Base-by-base conservation (phyloP, 1,140 invertebrate species). In the Aphelinus certus region DNA sequence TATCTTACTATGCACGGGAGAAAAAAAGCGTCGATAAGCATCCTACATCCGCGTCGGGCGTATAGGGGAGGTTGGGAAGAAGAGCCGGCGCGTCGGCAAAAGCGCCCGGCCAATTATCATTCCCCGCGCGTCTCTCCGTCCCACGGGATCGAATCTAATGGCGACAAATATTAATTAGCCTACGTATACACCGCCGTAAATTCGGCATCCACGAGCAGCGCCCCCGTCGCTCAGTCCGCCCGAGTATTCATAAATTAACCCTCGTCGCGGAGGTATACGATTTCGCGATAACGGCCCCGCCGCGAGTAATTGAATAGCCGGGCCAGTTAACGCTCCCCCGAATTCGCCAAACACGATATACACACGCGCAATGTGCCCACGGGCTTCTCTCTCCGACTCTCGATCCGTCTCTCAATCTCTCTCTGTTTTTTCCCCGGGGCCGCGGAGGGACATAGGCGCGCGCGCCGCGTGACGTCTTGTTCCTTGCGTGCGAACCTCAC, bases 101-200 rank as follows among this genome's bases (percentile, higher is more conserved):
- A 71, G 64, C 48, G 63, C 60, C 49, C 45, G 47, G 3, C 64
- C 63, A 73, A 73, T 73, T 67, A 66, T 73, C 55, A 66, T 73
- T 60, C 71, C 42, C 43, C 61, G 61, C 61, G 3, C 45, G 7
- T 42, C 45, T 3, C 26, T 7, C 6, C 6, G 42, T 4, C 60
- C 10, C 42, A 42, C 9, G 26, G 58, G 57, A 60, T 26, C 26
- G 26, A 67, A 72, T 60, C 75, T 82, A 83, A 85, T 83, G 83
- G 83, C 81, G 83, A 86, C 84, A 84, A 87, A 84, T 86, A 87
- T 85, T 86, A 87, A 86, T 86, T 86, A 84, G 81, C 75, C 77
- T 66, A 70, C 57, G 48, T 61, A 70, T 63, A 57, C 53, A 45
- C 26, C 60, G 47, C 60, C 67, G 73, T 75, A 75, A 75, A 75